Base-by-base conservation (phyloP, 1,140 invertebrate genomes). In the Drosophila saltans region DNA sequence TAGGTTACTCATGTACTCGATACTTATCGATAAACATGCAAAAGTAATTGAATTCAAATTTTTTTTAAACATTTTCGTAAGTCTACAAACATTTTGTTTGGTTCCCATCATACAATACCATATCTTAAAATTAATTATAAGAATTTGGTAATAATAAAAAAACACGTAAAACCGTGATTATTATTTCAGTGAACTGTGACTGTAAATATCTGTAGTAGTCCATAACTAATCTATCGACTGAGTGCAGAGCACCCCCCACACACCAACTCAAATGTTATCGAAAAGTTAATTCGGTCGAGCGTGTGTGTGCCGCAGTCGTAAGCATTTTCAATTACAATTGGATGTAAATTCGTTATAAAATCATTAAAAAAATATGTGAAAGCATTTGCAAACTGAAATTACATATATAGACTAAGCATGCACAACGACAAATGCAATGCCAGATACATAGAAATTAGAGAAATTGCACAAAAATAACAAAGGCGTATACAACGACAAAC, bases 261-360 rank as follows among this genome's bases (percentile, higher is more conserved):
- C 33, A 36, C 33, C 33, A 36, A 6, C 45, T 48, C 24, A 52
- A 26, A 52, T 52, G 65, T 62, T 75, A 82, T 82, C 80, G 80
- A 78, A 69, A 67, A 77, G 75, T 52, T 80, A 75, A 26, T 45
- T 80, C 69, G 66, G 71, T 66, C 74, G 74, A 84, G 74, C 72
- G 70, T 74, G 72, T 74, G 72, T 71, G 72, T 57, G 72, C 72
- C 71, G 70, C 59, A 59, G 61, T 45, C 61, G 68, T 69, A 66
- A 69, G 71, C 67, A 84, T 76, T 75, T 70, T 70, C 68, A 75
- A 72, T 81, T 81, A 69, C 62, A 78, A 78, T 72, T 78, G 68
- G 30, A 65, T 75, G 69, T 69, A 82, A 86, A 75, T 78, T 83
- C 45, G 74, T 85, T 84, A 75, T 67, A 85, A 85, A 83, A 86